Conservation (phyloP, 1,140 invertebrate genomes). For the Drosophila biarmipes region DNA sequence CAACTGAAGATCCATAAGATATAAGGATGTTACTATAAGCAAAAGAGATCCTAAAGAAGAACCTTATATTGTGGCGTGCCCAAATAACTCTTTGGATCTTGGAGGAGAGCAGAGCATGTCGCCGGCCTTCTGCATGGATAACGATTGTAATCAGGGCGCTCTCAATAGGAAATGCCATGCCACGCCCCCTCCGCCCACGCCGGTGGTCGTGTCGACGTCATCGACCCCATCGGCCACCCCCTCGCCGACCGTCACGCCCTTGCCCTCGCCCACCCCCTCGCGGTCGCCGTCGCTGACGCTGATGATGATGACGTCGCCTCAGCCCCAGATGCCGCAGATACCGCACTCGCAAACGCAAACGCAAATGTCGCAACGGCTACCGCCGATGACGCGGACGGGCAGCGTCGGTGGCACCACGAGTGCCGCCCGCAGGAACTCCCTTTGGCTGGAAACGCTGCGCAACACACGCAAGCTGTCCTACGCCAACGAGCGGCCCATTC, state of each 20-base stretch:
- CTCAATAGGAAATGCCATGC: slow-evolving; percentile 46
- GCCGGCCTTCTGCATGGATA: slow-evolving; percentile 73
- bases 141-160: slow-evolving; percentile 57
- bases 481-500: slow-evolving; percentile 64
- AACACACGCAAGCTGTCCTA: slow-evolving; percentile 72
- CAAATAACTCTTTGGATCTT: neutral
- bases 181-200: slow-evolving; percentile 3
- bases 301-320: slow-evolving; percentile 18
- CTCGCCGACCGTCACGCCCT: neutral
- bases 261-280: slow-evolving; percentile 12
- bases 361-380: slow-evolving; percentile 14
- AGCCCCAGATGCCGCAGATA: slow-evolving; percentile 5
- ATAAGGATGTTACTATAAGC: too few species aligned
- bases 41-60: neutral
- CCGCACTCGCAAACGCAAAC: neutral
- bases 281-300: slow-evolving; percentile 18
- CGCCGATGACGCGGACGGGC: slow-evolving; percentile 63
- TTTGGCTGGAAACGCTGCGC: slow-evolving; percentile 71
- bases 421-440: slow-evolving; percentile 68
- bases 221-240: slow-evolving; percentile 5
- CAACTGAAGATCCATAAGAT: too few species aligned
- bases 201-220: slow-evolving; percentile 42
- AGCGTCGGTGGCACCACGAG: slow-evolving; percentile 63
- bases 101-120: slow-evolving; percentile 57
- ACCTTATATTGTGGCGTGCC: neutral